phyloP scores from a whole-genome alignment of 2,888 invertebrate species.

The Phyto melanocephala region DNA sequence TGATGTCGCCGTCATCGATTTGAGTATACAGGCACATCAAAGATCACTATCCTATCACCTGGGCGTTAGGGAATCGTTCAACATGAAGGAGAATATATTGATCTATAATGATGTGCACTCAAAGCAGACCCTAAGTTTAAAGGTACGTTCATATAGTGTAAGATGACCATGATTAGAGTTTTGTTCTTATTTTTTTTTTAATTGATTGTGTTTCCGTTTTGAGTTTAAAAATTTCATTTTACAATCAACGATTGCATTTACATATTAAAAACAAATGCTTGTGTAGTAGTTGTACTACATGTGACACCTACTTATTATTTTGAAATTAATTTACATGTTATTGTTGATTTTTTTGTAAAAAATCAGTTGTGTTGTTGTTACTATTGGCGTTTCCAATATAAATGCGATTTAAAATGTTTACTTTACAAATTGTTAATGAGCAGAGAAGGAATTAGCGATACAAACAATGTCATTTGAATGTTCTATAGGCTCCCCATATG shows the following conservation, averaged over 20 bases:
- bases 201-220: constrained; percentile 37
- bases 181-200: background rate
- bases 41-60: constrained; percentile 97
- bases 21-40: constrained; percentile 94
- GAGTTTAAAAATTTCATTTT: background rate
- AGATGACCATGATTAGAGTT: background rate
- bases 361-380: background rate
- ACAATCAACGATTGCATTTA: constrained; percentile 11
- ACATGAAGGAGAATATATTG: constrained; percentile 96
- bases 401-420: no score
- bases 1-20: constrained; percentile 96
- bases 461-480: no score
- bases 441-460: no score
- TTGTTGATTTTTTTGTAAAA: constrained; percentile 23
- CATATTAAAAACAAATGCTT: background rate
- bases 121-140: constrained; percentile 91
- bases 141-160: constrained; percentile 81
- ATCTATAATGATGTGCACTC: constrained; percentile 93
- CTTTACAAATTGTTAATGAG: no score
- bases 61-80: constrained; percentile 97
- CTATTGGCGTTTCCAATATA: background rate
- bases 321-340: constrained; percentile 47
- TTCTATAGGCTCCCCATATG: no score
- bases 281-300: background rate
- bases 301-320: constrained; percentile 45